These are phyloP conservation scores for Chrysolina americana DNA, from an alignment of 2,888 invertebrate genomes.

Conservation along the genomic window DNA sequence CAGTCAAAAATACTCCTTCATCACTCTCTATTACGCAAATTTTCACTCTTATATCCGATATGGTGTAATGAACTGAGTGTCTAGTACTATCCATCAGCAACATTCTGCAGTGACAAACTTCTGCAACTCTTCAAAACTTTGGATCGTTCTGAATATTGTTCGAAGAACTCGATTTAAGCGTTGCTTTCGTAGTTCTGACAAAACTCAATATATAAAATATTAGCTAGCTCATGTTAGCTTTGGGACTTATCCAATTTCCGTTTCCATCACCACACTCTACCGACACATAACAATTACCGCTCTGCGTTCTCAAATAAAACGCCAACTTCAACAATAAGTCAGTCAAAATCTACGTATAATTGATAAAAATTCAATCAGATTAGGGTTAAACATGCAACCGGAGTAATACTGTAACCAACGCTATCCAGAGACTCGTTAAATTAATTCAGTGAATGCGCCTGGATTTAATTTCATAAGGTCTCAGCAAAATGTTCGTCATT, in stretches of 20 bases:
- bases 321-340: not conserved
- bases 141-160: too few species aligned
- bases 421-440: slow-evolving; percentile 4
- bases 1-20: too few species aligned
- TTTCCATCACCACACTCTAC: not conserved
- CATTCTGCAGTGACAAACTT: too few species aligned
- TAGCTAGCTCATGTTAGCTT: too few species aligned
- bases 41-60: too few species aligned
- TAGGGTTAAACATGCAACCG: not conserved
- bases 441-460: slow-evolving; percentile 14
- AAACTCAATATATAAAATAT: too few species aligned
- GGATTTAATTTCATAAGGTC: slow-evolving; percentile 18
- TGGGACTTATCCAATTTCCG: not conserved
- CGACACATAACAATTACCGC: not conserved
- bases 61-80: too few species aligned
- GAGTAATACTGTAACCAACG: not conserved
- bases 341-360: not conserved
- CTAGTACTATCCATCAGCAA: too few species aligned
- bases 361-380: not conserved
- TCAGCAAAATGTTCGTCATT: slow-evolving; percentile 15
- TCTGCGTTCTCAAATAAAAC: not conserved
- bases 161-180: too few species aligned
- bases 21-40: too few species aligned
- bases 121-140: too few species aligned
- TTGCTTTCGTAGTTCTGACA: too few species aligned